Base-by-base conservation (phyloP, 2,113 vertebrate genomes). In the Limanda limanda region DNA sequence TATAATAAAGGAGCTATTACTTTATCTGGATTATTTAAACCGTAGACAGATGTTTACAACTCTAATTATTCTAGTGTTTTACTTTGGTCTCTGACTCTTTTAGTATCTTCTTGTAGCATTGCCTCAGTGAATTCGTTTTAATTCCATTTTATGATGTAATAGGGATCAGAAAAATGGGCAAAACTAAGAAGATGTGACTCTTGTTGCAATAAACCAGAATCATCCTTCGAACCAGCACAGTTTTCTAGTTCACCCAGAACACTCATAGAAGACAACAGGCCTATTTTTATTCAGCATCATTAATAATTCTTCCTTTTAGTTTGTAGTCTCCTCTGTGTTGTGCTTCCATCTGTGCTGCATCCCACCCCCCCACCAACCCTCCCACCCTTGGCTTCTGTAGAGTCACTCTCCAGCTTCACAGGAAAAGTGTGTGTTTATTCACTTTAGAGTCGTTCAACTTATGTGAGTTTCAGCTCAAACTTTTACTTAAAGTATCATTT, bases 261-360 rank as follows among this genome's bases (percentile, higher is more conserved):
- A 31, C 27, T 31, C 27, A 1, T 31, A 31, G 27, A 31, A 31
- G 9, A 12, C n/a, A 15, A 14, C 62, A 1, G 37, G 31, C 15
- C 55, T 67, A 21, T 72, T 78, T 63, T 17, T 79, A 31, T 51
- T 27, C 60, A 83, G 71, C 61, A 59, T 76, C 74, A 54, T 71
- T 60, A 72, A 73, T 83, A 73, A 72, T 74, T 78, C 63, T 61
- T 76, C 69, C 66, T 82, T 79, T 66, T 70, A 63, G 59, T 70
- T 56, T 54, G 20, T 60, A 17, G 23, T 57, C n/a, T 3, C 61
- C 48, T 77, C 45, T 51, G 11, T 70, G 47, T 71, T 75, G 62
- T 9, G 20, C 70, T 59, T 79, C 67, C 59, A 79, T 80, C 70
- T 82, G 68, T 74, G 79, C 76, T 40, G 61, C 60, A 64, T 84